phyloP scores from a whole-genome alignment of 2,113 vertebrate species.

The Gadus macrocephalus region DNA sequence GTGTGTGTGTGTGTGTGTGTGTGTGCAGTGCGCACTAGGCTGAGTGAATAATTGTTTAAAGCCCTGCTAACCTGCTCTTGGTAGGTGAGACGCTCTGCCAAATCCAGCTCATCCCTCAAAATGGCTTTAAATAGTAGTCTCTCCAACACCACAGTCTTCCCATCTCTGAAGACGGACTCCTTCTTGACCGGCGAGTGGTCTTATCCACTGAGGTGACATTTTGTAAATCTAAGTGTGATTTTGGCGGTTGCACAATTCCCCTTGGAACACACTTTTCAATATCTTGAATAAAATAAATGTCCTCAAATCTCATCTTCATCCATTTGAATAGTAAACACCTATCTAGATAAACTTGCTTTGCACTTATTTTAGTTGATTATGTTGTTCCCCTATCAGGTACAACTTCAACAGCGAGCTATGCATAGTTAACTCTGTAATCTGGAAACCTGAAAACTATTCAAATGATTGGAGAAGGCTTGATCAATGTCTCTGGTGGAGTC shows the following conservation, averaged over 20 bases:
- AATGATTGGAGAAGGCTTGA: too few species aligned
- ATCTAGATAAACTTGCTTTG: too few species aligned
- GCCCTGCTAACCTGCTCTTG: background rate
- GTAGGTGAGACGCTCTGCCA: background rate
- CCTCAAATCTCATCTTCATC: too few species aligned
- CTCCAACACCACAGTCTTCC: background rate
- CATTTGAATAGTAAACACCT: too few species aligned
- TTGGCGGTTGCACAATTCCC: background rate
- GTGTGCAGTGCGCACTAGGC: background rate
- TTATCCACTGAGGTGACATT: background rate
- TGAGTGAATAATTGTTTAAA: background rate
- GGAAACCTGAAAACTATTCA: too few species aligned
- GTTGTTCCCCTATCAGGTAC: too few species aligned
- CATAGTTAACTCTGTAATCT: too few species aligned
- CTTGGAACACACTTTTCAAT: background rate
- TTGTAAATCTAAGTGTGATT: background rate
- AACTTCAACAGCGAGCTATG: too few species aligned
- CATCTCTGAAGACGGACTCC: background rate
- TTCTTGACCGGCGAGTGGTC: background rate
- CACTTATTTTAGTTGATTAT: too few species aligned
- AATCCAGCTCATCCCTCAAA: constrained; percentile 1
- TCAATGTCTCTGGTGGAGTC: too few species aligned
- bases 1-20: background rate
- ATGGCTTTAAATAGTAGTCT: background rate
- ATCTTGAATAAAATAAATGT: constrained; percentile 1